Percentiles rank a stretch among this genome's conserved stretches.
Evolutionary conservation across 2,113 vertebrate species (phyloP).

Genomic region (Todiramphus chloris): DNA sequence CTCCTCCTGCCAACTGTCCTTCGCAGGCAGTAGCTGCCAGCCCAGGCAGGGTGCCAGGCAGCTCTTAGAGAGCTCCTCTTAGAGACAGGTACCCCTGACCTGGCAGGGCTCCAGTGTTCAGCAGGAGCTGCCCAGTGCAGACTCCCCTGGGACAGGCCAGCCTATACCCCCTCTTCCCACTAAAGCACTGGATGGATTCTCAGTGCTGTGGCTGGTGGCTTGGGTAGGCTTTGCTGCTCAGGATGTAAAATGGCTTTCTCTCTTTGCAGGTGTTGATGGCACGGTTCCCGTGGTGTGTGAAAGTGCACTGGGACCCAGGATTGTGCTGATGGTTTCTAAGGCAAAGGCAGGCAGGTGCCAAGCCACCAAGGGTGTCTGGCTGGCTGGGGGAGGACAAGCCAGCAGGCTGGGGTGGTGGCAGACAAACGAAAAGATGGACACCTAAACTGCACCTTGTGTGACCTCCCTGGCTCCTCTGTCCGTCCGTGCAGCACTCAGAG

Average conservation of each 20-base stretch:
- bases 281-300: neutral
- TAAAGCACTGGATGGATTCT: neutral
- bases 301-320: neutral
- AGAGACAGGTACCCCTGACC: neutral
- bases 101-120: neutral
- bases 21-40: neutral
- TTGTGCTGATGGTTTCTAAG: neutral
- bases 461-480: neutral
- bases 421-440: fast-evolving
- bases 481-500: neutral
- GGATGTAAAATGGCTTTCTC: neutral
- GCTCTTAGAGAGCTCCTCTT: neutral
- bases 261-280: neutral
- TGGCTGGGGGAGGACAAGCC: neutral
- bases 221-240: neutral
- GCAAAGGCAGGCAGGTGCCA: neutral
- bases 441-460: neutral
- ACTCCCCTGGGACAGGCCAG: neutral
- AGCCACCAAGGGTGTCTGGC: neutral
- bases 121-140: neutral
- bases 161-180: neutral
- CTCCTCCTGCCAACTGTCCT: neutral
- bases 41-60: neutral
- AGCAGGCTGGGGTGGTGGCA: neutral
- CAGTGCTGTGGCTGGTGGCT: neutral